phyloP scores from a whole-genome alignment of 2,888 invertebrate genomes.

The Syrista parreyssii region DNA sequence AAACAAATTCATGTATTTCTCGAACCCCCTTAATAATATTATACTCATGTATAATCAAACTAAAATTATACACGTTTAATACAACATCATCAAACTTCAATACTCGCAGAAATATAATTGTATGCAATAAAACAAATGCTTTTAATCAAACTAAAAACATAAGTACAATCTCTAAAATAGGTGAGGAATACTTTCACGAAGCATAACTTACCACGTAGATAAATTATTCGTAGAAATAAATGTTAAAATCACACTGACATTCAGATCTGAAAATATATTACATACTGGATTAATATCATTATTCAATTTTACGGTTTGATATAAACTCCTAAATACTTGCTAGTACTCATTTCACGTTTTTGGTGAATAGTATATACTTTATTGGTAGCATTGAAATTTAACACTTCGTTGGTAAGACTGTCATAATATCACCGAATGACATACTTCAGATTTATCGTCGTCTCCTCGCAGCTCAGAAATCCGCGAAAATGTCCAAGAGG shows the following conservation, averaged over 20 bases:
- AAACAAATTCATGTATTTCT: background rate
- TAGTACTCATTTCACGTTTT: too few species aligned
- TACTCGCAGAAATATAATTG: background rate
- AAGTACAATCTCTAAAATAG: background rate
- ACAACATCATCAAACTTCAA: background rate
- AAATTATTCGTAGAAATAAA: background rate
- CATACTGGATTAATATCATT: background rate
- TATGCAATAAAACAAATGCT: background rate
- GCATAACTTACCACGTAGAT: background rate
- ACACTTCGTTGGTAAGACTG: background rate
- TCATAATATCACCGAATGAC: background rate
- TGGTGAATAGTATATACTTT: background rate
- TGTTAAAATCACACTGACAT: too few species aligned
- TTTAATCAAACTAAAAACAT: background rate
- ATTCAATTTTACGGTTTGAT: too few species aligned
- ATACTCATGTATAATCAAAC: background rate
- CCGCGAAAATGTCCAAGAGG: slow-evolving; percentile 50
- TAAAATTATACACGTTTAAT: background rate
- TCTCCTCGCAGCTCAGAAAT: background rate
- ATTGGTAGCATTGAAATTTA: background rate
- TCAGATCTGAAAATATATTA: too few species aligned
- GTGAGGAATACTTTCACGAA: background rate
- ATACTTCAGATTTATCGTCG: background rate
- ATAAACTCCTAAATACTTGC: too few species aligned
- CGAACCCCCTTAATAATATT: background rate